These are phyloP conservation scores for Adrianichthys oophorus DNA, from an alignment of 2,797 vertebrate genomes.

Conservation along the genomic window DNA sequence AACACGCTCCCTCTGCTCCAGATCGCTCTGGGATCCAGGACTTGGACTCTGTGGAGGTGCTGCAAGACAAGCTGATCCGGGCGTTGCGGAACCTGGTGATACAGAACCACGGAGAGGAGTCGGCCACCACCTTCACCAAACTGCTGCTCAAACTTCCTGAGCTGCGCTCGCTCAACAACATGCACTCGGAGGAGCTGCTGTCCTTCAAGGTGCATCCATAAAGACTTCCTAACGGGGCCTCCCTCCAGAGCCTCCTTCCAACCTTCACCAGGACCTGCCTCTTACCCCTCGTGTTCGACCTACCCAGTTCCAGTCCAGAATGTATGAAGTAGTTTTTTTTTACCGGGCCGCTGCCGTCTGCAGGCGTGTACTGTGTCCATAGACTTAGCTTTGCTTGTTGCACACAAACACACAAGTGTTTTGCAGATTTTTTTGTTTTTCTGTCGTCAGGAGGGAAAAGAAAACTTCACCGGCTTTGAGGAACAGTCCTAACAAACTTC, in stretches of 20 bases:
- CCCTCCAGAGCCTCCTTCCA: not conserved
- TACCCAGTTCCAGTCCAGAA: conserved; percentile 60
- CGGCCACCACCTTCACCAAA: conserved; percentile 94
- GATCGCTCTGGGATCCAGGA: conserved; percentile 97
- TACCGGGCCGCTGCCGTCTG: conserved; percentile 35
- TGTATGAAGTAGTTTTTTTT: conserved; percentile 65
- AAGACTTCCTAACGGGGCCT: conserved; percentile 37
- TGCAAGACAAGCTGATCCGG: conserved; percentile 96
- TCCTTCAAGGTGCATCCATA: conserved; percentile 93
- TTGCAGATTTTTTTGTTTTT: conserved; percentile 38
- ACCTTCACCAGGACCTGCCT: conserved; percentile 49
- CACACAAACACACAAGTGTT: conserved; percentile 54
- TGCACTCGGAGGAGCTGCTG: conserved; percentile 98
- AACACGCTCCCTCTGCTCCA: conserved; percentile 47
- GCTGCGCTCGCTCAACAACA: conserved; percentile 97
- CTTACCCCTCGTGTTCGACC: conserved; percentile 38
- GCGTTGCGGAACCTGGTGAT: conserved; percentile 92
- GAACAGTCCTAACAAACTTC: too few species aligned
- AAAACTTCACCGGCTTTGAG: conserved; percentile 32
- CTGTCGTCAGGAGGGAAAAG: conserved; percentile 28
- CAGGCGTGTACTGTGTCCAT: conserved; percentile 64
- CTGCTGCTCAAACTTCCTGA: conserved; percentile 96
- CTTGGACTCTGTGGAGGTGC: conserved; percentile 88
- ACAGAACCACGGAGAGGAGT: conserved; percentile 92
- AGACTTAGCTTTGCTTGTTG: conserved; percentile 50